Percentiles rank a stretch among this genome's conserved stretches.
These are phyloP conservation scores for Drosophila peninsularis DNA, from an alignment of 2,888 invertebrate species.

Conservation along the genomic window DNA sequence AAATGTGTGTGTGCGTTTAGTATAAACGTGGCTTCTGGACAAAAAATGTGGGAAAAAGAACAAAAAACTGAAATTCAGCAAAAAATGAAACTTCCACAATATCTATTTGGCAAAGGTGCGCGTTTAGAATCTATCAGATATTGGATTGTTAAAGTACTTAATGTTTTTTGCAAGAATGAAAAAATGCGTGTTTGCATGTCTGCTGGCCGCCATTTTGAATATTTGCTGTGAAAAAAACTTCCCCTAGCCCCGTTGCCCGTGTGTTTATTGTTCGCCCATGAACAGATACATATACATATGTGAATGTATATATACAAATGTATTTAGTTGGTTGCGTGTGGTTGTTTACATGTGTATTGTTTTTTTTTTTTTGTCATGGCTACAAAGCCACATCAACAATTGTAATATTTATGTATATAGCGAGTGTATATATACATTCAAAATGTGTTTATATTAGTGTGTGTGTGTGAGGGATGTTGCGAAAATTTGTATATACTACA, in stretches of 20 bases:
- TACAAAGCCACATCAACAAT: slow-evolving; percentile 56
- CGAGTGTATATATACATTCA: slow-evolving; percentile 3
- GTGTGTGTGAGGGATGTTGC: slow-evolving; percentile 18
- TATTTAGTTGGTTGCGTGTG: slow-evolving; percentile 14
- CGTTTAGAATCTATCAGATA: neutral
- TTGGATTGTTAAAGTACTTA: neutral
- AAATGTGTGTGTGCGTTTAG: slow-evolving; percentile 33
- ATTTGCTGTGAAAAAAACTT: slow-evolving; percentile 36
- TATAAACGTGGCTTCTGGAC: slow-evolving; percentile 66
- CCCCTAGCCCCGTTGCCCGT: slow-evolving; percentile 27
- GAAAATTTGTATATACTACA: slow-evolving; percentile 1
- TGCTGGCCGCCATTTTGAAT: slow-evolving; percentile 70
- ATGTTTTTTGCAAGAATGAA: slow-evolving; percentile 20
- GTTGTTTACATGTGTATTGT: slow-evolving; percentile 37
- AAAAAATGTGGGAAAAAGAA: slow-evolving; percentile 10
- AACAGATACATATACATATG: slow-evolving; percentile 7
- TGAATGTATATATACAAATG: slow-evolving; percentile 19
- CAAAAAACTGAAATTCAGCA: neutral
- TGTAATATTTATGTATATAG: slow-evolving; percentile 1
- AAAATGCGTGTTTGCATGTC: slow-evolving; percentile 59
- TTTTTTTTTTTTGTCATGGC: slow-evolving; percentile 9
- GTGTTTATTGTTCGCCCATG: slow-evolving; percentile 51
- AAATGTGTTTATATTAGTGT: slow-evolving; percentile 1
- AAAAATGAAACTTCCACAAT: neutral
- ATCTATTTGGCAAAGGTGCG: neutral